These are phyloP conservation scores for Theretra japonica DNA, from an alignment of 2,888 invertebrate species.

Conservation along the genomic window DNA sequence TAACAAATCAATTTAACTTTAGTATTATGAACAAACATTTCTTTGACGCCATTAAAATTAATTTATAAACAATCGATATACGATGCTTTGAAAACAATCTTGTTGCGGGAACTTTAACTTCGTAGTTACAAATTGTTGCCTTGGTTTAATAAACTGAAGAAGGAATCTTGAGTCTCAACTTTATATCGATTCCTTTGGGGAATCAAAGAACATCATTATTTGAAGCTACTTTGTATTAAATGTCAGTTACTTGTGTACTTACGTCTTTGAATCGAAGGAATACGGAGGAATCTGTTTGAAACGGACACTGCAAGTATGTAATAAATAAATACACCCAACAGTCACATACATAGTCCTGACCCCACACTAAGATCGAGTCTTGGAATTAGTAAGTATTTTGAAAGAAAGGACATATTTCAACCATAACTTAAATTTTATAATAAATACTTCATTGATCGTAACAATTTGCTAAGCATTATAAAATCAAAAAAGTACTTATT, in stretches of 20 bases:
- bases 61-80: not conserved
- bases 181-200: conserved; percentile 22
- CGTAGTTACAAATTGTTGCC: conserved; percentile 53
- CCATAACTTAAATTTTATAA: no score
- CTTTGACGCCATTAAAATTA: not conserved
- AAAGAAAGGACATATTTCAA: no score
- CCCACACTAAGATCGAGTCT: no score
- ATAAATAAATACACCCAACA: no score
- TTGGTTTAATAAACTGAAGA: conserved; percentile 37
- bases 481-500: no score
- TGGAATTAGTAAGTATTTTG: no score
- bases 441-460: no score
- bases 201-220: conserved; percentile 2
- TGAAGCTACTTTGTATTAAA: not conserved
- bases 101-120: conserved; percentile 40
- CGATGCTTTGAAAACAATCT: conserved; percentile 45
- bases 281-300: not conserved
- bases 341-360: no score
- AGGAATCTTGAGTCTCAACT: conserved; percentile 17
- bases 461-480: no score
- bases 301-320: not conserved
- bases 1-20: no score
- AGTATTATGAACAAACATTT: not conserved
- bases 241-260: not conserved
- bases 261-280: not conserved